phyloP scores from a whole-genome alignment of 2,888 invertebrate genomes.

The Escarpia spicata region DNA sequence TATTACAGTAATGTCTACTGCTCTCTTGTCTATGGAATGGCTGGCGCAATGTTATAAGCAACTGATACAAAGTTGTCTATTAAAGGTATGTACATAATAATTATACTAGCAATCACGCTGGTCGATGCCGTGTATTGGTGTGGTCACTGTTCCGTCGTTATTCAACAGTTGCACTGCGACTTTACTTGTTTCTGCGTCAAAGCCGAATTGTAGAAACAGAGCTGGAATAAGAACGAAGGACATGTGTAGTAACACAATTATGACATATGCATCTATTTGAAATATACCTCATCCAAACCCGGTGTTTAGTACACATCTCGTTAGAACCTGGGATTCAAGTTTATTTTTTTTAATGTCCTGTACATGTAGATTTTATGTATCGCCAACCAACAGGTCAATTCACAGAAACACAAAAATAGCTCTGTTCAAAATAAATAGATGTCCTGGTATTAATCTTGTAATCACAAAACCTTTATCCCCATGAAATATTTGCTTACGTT shows the following conservation, averaged over 20 bases:
- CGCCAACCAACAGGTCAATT: neutral
- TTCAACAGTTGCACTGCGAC: conserved; percentile 16
- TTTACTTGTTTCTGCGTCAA: neutral
- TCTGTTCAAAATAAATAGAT: neutral
- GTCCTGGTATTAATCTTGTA: neutral
- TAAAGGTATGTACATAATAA: neutral
- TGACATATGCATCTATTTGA: neutral
- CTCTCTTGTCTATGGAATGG: too few relatives aligned
- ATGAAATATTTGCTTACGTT: neutral
- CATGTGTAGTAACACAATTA: neutral
- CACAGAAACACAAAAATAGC: neutral
- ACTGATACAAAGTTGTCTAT: neutral
- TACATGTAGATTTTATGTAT: too few relatives aligned
- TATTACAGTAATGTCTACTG: neutral
- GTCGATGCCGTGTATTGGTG: neutral
- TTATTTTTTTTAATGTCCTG: too few relatives aligned
- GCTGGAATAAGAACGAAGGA: neutral
- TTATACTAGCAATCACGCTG: neutral
- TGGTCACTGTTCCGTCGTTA: neutral
- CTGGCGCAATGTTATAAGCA: neutral
- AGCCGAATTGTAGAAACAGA: conserved; percentile 2
- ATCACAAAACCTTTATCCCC: neutral
- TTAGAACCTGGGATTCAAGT: neutral
- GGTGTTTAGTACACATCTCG: neutral
- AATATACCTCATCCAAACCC: neutral